Base-by-base conservation (phyloP, 1,140 invertebrate species). In the Drosophila guanche region DNA sequence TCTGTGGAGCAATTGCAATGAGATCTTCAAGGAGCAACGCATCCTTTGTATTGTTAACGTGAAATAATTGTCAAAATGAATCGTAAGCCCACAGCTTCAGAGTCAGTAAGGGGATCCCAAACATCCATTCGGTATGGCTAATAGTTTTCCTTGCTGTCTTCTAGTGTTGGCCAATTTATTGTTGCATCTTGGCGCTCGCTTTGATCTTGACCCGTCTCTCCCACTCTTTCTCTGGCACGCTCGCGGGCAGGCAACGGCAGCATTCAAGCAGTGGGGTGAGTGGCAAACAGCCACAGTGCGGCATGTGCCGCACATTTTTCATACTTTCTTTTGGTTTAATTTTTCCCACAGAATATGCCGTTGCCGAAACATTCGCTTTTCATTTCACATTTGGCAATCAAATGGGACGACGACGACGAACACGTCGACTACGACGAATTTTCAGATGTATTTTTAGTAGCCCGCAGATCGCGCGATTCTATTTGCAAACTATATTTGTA, bases 191-290 rank as follows among this genome's bases (percentile, higher is more conserved):
- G 77, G 77, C 83, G 77, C 68, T 71, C 80, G 76, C 81, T 86
- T 86, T 86, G 81, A 86, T 86, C 81, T 86, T 86, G 83, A 86
- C 81, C n/a, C n/a, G n/a, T n/a, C n/a, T n/a, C n/a, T n/a, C n/a
- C n/a, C n/a, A n/a, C n/a, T 71, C 33, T 43, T 42, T 48, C 43
- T 60, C 27, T 12, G 27, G 20, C 37, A 12, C n/a, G n/a, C n/a
- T n/a, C n/a, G n/a, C n/a, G n/a, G 27, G 43, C 14, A 4, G 8
- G 27, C 16, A 48, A 29, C 5, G 10, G 33, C 33, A 37, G 20
- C 14, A 22, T 2, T 12, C 43, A 27, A 6, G 27, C 5, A 20
- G 20, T 14, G 48, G 29, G 41, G 4, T 12, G 20, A 22, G 76
- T 56, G 79, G 74, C 33, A 12, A 12, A 68, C 63, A 68, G 66